Evolutionary conservation across 2,113 vertebrate genomes (phyloP).

Genomic region (Athene cunicularia): DNA sequence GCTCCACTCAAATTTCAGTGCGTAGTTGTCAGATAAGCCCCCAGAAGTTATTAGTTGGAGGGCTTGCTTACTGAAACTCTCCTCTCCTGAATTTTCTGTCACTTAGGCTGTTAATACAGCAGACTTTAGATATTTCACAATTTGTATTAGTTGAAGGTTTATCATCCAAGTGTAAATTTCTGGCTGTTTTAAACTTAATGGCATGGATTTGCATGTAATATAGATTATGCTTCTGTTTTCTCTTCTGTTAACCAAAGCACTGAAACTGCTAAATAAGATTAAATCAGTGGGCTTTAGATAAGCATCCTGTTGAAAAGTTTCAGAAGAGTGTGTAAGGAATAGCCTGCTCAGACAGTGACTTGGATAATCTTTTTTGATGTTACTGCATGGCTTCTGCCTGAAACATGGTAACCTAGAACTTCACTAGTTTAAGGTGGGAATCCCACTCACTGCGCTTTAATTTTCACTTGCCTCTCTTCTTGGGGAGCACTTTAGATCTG

Average conservation of each 20-base stretch:
- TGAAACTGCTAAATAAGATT: slow-evolving; percentile 32
- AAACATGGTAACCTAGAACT: background rate
- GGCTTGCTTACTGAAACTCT: background rate
- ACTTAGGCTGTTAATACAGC: background rate
- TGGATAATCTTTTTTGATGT: background rate
- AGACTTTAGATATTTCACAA: background rate
- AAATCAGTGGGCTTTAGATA: background rate
- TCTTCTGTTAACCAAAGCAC: slow-evolving; percentile 19
- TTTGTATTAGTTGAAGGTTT: background rate
- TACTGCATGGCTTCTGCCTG: background rate
- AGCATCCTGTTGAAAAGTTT: background rate
- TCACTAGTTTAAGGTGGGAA: background rate
- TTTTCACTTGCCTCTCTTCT: background rate
- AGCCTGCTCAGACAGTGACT: background rate
- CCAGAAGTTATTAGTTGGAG: background rate
- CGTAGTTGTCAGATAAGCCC: background rate
- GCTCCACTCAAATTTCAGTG: background rate
- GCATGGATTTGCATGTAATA: background rate
- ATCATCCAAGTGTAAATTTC: background rate
- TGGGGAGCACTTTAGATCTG: background rate
- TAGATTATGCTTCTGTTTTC: slow-evolving; percentile 31
- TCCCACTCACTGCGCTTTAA: background rate
- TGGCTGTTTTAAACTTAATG: background rate
- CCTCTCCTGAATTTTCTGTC: background rate
- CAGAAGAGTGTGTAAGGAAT: background rate